Evolutionary conservation across 2,797 vertebrate species (phyloP).

Genomic region (Pachyuromys duprasi): DNA sequence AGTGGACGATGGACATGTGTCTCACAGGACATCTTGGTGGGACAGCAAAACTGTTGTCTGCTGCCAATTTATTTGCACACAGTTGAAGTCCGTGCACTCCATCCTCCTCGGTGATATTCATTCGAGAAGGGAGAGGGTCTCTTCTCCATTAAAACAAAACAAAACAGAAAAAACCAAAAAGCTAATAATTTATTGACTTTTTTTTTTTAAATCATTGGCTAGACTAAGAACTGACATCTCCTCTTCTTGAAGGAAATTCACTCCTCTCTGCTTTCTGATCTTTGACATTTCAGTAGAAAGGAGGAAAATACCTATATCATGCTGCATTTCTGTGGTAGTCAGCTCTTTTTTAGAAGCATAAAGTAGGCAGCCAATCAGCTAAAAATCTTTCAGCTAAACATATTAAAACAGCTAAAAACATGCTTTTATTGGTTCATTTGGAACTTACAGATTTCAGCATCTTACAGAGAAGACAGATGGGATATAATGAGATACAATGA

Average conservation of each 20-base stretch:
- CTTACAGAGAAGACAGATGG: constrained; percentile 15
- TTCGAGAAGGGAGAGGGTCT: not conserved
- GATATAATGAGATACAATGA: not conserved
- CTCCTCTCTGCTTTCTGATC: not conserved
- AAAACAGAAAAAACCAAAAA: not conserved
- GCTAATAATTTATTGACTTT: constrained; percentile 35
- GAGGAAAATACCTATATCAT: constrained; percentile 20
- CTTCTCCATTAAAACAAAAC: not conserved
- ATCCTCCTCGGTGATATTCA: not conserved
- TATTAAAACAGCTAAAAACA: not conserved
- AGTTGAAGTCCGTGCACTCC: not conserved
- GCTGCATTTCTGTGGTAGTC: not conserved
- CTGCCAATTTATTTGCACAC: not conserved
- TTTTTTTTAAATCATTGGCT: not conserved
- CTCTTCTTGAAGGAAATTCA: constrained; percentile 23
- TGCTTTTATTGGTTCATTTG: constrained; percentile 27
- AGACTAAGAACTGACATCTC: constrained; percentile 40
- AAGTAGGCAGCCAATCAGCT: not conserved
- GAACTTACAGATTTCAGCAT: not conserved
- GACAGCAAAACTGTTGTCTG: not conserved
- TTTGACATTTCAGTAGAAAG: constrained; percentile 69
- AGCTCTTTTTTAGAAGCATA: not conserved
- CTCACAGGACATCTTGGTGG: not conserved
- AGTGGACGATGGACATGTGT: fast-evolving
- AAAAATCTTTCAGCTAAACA: not conserved